phyloP scores from a whole-genome alignment of 2,113 vertebrate genomes.

The Erpornis zantholeuca region DNA sequence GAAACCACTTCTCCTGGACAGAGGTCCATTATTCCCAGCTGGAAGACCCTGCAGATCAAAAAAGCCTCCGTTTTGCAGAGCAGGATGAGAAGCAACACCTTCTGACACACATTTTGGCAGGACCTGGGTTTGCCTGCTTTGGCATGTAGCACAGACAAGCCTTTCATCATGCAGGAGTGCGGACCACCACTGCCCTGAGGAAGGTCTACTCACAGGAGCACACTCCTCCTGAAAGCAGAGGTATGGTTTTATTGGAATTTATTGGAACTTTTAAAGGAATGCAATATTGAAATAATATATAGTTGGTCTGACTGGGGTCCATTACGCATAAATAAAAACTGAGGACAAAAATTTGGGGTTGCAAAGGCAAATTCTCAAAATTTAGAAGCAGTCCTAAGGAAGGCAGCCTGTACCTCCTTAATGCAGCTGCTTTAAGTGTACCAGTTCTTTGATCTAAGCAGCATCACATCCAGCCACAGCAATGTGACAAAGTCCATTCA shows the following conservation, averaged over 20 bases:
- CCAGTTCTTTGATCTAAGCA: not conserved
- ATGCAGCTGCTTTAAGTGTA: not conserved
- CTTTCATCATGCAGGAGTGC: not conserved
- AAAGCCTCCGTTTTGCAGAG: not conserved
- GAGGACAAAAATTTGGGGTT: not conserved
- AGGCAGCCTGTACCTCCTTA: not conserved
- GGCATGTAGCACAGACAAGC: not conserved
- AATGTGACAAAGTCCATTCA: not conserved
- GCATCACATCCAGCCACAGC: not conserved
- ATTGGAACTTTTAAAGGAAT: not conserved
- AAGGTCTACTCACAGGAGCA: accelerated
- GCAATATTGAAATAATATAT: not conserved
- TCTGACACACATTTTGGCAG: not conserved
- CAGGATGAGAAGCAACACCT: not conserved
- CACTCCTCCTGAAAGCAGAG: not conserved
- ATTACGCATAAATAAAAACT: not conserved
- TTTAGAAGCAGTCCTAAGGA: not conserved
- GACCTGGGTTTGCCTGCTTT: not conserved
- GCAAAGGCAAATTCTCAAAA: not conserved
- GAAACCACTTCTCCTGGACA: not conserved
- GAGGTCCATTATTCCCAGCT: not conserved
- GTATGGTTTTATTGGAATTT: not conserved
- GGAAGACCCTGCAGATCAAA: not conserved
- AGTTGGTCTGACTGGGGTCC: not conserved
- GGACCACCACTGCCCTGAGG: not conserved